Conservation (phyloP, 2,113 vertebrate genomes). For the Alligator mississippiensis region DNA sequence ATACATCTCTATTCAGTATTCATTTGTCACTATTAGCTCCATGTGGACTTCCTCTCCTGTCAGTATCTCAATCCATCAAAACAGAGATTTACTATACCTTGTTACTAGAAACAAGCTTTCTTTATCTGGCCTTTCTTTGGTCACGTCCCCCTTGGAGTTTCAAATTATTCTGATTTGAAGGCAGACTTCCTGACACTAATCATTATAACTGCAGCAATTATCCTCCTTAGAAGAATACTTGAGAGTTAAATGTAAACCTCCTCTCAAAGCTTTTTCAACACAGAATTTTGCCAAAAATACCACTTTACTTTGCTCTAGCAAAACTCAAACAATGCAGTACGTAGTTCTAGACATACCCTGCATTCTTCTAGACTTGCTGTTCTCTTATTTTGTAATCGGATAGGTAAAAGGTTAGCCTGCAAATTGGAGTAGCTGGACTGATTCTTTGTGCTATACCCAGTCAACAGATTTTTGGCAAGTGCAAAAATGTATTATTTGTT, state of each 20-base stretch:
- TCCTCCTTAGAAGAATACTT: constrained; percentile 16
- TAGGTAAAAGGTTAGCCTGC: constrained; percentile 16
- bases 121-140: neutral
- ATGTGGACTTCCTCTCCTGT: neutral
- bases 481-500: neutral
- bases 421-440: neutral
- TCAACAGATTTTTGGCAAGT: constrained; percentile 29
- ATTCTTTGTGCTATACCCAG: constrained; percentile 37
- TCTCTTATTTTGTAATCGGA: constrained; percentile 29
- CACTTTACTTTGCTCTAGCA: constrained; percentile 10
- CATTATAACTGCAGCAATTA: constrained; percentile 37
- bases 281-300: constrained; percentile 5
- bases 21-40: neutral
- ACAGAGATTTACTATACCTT: neutral
- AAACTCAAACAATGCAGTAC: neutral
- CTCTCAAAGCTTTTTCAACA: constrained; percentile 13
- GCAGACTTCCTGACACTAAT: neutral
- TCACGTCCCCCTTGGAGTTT: neutral
- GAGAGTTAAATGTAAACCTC: constrained; percentile 27
- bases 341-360: neutral
- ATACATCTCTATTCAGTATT: neutral
- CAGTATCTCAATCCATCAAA: neutral
- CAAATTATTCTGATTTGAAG: constrained; percentile 8
- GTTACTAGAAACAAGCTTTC: neutral
- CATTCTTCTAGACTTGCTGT: neutral